Evolutionary conservation across 2,888 invertebrate species (phyloP), one percentile per base, ranked within the genome.

Genomic region (Epirrita christyi): DNA sequence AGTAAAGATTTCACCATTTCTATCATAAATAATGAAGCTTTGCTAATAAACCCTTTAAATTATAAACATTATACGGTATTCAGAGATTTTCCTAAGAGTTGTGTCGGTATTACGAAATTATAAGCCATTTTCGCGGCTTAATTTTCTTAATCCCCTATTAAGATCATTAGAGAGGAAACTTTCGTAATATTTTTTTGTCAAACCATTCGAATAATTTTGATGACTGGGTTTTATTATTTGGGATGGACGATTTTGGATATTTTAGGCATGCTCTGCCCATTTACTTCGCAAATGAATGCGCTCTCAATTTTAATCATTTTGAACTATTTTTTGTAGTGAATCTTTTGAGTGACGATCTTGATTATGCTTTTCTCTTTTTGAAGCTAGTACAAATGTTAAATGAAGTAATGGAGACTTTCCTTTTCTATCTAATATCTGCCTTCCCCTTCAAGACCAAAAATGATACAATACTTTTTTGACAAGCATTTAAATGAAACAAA

Each of bases 131-230:
- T 55, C 55, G 28, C 37, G 6, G 41, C 59, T 53, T 59, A 55
- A 55, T 59, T 54, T 58, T 51, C 41, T 55, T 59, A 62, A 62
- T 59, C 52, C 42, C 45, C 54, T n/a, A n/a, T 58, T 64, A 58
- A 62, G 58, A 51, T 60, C 53, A 55, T 64, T 58, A 64, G 45
- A 37, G 46, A n/a, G 46, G 34, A 55, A 55, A 60, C 43, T 47
- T 56, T 29, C 10, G 27, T 53, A 54, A 57, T 21, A 21, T 21
- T 59, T 61, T 53, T 57, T 41, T 43, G 44, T 52, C 58, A 43
- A 55, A 41, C 32, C 53, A 46, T 62, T 56, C 37, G 45, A 42
- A 46, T 58, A 48, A 58, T 65, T 57, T 42, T 42, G 7, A 45
- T 48, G 42, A 40, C 42, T 55, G 32, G 11, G 50, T 41, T 62